Conservation (phyloP, 2,113 vertebrate species). For the human (Homo sapiens) region GRCh38 chr3:99479501-99480000, state of each 20-base stretch:
- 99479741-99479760: conserved; percentile 64
- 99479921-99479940: conserved; percentile 40
- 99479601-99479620: neutral
- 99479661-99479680: conserved; percentile 11
- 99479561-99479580: neutral
- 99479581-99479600: neutral
- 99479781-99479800: conserved; percentile 74
- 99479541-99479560: neutral
- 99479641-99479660: neutral
- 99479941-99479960: conserved; percentile 71
- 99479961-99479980: conserved; percentile 76
- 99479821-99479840: conserved; percentile 75
- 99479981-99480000: conserved; percentile 72
- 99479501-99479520: neutral
- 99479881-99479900: conserved; percentile 63
- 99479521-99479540: neutral
- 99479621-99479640: neutral
- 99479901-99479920: conserved; percentile 63
- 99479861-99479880: conserved; percentile 78
- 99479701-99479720: conserved; percentile 70
- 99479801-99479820: conserved; percentile 71
- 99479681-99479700: conserved; percentile 57
- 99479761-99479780: conserved; percentile 78
- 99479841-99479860: conserved; percentile 74
- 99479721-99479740: conserved; percentile 45